These are phyloP conservation scores for Papilio dardanus DNA, from an alignment of 1,140 invertebrate species.

Conservation along the genomic window DNA sequence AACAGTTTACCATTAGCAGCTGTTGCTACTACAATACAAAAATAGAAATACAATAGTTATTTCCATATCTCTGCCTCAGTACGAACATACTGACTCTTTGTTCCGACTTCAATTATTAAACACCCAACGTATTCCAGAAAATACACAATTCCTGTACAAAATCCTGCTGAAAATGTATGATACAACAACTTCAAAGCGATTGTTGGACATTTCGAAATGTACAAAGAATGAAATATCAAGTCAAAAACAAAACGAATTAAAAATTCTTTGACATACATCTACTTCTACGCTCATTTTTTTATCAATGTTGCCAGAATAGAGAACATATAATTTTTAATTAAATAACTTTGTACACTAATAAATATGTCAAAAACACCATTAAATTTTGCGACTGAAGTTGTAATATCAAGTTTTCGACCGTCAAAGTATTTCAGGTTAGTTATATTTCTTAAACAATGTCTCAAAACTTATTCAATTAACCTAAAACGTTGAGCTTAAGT, in stretches of 20 bases:
- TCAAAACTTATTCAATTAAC: slow-evolving; percentile 33
- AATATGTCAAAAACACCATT: not conserved
- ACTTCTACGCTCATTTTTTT: too few relatives aligned
- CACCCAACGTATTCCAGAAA: slow-evolving; percentile 9
- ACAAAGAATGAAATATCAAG: not conserved
- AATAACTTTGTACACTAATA: not conserved
- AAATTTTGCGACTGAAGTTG: not conserved
- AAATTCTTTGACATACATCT: too few relatives aligned
- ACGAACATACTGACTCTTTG: not conserved
- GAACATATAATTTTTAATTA: not conserved
- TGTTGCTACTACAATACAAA: not conserved
- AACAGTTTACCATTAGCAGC: slow-evolving; percentile 20
- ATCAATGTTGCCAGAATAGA: too few relatives aligned
- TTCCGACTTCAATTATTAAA: slow-evolving; percentile 20
- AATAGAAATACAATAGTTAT: slow-evolving; percentile 6
- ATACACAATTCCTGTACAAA: not conserved
- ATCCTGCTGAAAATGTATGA: not conserved
- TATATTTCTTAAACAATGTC: slow-evolving; percentile 37
- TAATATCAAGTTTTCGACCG: slow-evolving; percentile 23
- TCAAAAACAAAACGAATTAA: not conserved
- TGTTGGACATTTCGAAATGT: not conserved
- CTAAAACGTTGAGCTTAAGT: slow-evolving; percentile 23
- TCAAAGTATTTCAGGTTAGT: slow-evolving; percentile 36
- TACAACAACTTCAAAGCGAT: not conserved
- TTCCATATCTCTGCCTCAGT: not conserved